phyloP scores from a whole-genome alignment of 1,140 invertebrate genomes.

The Neuroterus valhalla region DNA sequence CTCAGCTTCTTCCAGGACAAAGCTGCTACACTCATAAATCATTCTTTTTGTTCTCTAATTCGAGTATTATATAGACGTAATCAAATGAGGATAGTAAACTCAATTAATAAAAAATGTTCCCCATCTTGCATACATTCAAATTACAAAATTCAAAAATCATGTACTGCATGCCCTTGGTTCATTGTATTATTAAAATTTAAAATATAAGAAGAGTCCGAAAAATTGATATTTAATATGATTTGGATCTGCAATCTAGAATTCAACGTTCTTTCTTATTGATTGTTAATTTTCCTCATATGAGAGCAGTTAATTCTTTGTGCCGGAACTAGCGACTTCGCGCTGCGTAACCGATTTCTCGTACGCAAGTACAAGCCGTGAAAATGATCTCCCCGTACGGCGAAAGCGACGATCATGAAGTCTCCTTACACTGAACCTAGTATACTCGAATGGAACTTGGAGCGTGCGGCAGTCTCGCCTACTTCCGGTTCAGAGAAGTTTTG shows the following conservation, averaged over 20 bases:
- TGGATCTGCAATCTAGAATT: neutral
- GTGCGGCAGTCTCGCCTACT: slow-evolving; percentile 35
- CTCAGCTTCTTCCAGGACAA: too few species aligned
- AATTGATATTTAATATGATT: too few species aligned
- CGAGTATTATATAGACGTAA: too few species aligned
- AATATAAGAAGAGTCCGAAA: too few species aligned
- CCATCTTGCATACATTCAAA: too few species aligned
- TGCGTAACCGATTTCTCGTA: slow-evolving; percentile 59
- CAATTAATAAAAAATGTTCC: too few species aligned
- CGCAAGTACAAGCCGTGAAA: slow-evolving; percentile 47
- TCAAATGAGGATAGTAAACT: too few species aligned
- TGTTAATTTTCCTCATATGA: neutral
- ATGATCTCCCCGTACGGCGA: slow-evolving; percentile 53
- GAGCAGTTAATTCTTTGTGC: slow-evolving; percentile 29
- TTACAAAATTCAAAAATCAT: too few species aligned
- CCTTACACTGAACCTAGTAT: slow-evolving; percentile 13
- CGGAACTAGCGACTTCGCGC: slow-evolving; percentile 50
- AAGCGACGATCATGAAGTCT: slow-evolving; percentile 48
- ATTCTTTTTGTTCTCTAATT: too few species aligned
- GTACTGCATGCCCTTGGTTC: too few species aligned
- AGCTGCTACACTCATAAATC: too few species aligned
- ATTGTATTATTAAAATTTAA: too few species aligned
- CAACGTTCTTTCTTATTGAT: neutral
- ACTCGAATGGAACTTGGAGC: slow-evolving; percentile 33
- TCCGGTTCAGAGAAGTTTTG: slow-evolving; percentile 48